Base-by-base conservation (phyloP, 1,140 invertebrate genomes). In the Caenorhabditis inopinata region DNA sequence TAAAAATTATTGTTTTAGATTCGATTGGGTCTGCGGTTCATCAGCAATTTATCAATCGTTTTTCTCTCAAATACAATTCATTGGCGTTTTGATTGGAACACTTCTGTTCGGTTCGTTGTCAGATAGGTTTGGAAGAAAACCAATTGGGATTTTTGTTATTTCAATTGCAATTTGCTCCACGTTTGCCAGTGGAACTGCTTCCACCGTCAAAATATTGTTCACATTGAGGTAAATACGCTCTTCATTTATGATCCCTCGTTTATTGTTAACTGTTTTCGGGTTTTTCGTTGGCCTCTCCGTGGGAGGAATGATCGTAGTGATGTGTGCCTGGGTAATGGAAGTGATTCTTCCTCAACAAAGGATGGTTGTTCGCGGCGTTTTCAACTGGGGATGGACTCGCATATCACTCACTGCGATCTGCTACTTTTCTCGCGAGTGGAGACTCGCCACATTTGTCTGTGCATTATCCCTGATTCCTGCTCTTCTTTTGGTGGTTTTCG, bases 331-430 rank as follows among this genome's bases (percentile, higher is more conserved):
- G 76, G 80, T 86, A 3, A 85, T 86, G 85, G 85, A 87, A 78
- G 48, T 84, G 47, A 73, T 87, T 27, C 68, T 87, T 11, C 83
- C 85, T 3, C 74, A 86, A 73, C 85, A 87, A 74, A 38, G 85
- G 48, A 86, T 87, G 85, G 85, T 84, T 27, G 73, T 88, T 23
- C 29, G 87, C 16, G 87, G 86, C 14, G 88, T 88, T 79, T 88
- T 88, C 78, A 88, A 88, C 80, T 88, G 87, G 87, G 86, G 87
- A 76, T 38, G 68, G 35, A 75, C 35, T 53, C 23, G 78, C 23
- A 48, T 79, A 14, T 88, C 87, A 2, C n/a, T 85, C 9, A 82
- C 88, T 48, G 87, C 86, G 32, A 85, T 84, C 48, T 77, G 75
- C 46, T 87, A 53, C 18, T 74, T 78, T n/a, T 29, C 88, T 53